Percentiles rank a stretch among this genome's conserved stretches.
Evolutionary conservation across 2,113 vertebrate species (phyloP).

Genomic region (Callospermophilus lateralis): DNA sequence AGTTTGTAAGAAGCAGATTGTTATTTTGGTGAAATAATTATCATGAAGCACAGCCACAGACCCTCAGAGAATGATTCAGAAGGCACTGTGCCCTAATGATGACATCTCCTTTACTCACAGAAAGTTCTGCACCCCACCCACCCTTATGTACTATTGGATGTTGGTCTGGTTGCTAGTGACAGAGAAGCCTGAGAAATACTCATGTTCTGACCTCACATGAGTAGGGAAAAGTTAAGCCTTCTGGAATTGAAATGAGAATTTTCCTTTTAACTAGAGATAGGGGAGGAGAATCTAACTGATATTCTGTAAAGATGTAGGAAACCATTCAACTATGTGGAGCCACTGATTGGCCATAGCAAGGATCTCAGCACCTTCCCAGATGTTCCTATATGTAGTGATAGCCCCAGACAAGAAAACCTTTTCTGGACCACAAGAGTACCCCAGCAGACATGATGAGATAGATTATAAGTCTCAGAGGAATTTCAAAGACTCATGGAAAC

Average conservation of each 20-base stretch:
- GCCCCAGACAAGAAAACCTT: background rate
- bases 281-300: background rate
- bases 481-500: background rate
- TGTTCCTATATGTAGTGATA: background rate
- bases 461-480: background rate
- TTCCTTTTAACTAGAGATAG: background rate
- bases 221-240: background rate
- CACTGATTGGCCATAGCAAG: no score
- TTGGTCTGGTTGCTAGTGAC: background rate
- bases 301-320: background rate
- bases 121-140: background rate
- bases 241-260: background rate
- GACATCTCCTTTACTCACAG: background rate
- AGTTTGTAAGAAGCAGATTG: conserved; percentile 1
- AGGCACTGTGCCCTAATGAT: background rate
- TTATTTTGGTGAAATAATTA: conserved; percentile 1
- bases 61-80: background rate
- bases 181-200: background rate
- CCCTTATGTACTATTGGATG: background rate
- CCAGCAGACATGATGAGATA: background rate
- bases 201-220: background rate
- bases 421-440: background rate
- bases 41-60: background rate
- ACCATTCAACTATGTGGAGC: background rate
- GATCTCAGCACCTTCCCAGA: background rate